Base-by-base conservation (phyloP, 2,113 vertebrate species). In the Campylomormyrus numenius region DNA sequence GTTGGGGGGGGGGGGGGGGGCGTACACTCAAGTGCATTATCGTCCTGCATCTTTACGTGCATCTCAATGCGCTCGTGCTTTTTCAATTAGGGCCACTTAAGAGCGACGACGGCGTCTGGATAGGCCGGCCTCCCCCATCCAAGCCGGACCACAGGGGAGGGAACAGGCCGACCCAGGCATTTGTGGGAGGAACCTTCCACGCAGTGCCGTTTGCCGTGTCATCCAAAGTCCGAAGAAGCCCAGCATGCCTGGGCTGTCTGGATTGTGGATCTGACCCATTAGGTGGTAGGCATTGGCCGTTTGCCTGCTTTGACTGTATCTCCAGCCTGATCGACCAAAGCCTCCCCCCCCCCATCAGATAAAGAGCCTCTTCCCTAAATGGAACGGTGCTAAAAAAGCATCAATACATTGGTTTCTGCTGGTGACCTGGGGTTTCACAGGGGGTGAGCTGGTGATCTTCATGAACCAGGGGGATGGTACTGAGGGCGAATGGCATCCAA, bases 71-170 rank as follows among this genome's bases (percentile, higher is more conserved):
- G 91, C 93, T 93, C 91, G n/a, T 93, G 91, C 90, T 90, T 94
- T 77, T 94, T 95, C 94, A 96, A 95, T 95, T 94, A 92, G 94
- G 94, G 91, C 92, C 93, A 85, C 93, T 93, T 94, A 92, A 90
- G 88, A 92, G 89, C 93, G 94, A 95, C 94, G 92, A 93, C 90
- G 89, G 52, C 90, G 89, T 90, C 89, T 85, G 90, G 89, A 39
- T 19, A n/a, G 70, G 9, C 49, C 3, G 31, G 31, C 66, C 70
- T 2, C 10, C 11, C 17, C n/a, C 70, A 3, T 74, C 31, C 27
- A 13, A 17, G 31, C 4, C 35, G 6, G 17, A 35, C 35, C 74
- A 7, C 27, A 31, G 24, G 3, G 46, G 24, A 62, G 46, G 17
- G 10, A 50, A 49, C n/a, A 13, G 58, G n/a, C 3, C 15, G 62